phyloP scores from a whole-genome alignment of 2,797 vertebrate species.

The Girardinus metallicus region DNA sequence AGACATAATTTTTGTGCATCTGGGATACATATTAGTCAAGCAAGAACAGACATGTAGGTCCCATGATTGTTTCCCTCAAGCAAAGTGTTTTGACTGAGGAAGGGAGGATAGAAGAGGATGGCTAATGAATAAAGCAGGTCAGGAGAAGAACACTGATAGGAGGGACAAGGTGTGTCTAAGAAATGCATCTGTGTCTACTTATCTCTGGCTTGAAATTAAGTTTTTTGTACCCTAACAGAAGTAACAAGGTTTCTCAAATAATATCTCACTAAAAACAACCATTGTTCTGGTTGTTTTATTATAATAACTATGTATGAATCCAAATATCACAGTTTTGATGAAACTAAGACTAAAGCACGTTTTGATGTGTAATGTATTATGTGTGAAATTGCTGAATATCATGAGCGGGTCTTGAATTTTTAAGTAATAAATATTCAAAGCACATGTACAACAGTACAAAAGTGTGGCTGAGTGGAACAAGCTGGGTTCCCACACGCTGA shows the following conservation, averaged over 20 bases:
- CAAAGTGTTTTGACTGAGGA: slow-evolving; percentile 60
- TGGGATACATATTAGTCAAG: slow-evolving; percentile 75
- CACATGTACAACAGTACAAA: background rate
- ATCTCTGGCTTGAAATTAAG: background rate
- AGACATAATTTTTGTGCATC: slow-evolving; percentile 56
- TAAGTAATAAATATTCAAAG: background rate
- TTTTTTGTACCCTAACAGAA: slow-evolving; percentile 3
- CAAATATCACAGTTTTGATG: background rate
- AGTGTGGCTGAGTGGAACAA: background rate
- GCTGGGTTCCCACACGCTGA: background rate
- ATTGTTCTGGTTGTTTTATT: background rate
- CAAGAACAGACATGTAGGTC: slow-evolving; percentile 67
- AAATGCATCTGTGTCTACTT: slow-evolving; percentile 26
- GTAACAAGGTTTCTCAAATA: background rate
- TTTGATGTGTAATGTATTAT: background rate
- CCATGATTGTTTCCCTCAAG: slow-evolving; percentile 67
- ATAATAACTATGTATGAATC: background rate
- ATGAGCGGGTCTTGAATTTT: background rate
- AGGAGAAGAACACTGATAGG: slow-evolving; percentile 32
- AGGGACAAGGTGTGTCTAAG: slow-evolving; percentile 53
- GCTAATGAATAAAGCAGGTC: slow-evolving; percentile 70
- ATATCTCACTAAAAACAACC: background rate
- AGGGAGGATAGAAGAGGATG: slow-evolving; percentile 44
- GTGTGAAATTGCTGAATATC: background rate
- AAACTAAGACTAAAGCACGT: background rate